A percentile compares a stretch with the other conserved stretches of the same genome.
Evolutionary conservation across 2,113 vertebrate genomes (phyloP).

Genomic region (Grammomys dolichurus): DNA sequence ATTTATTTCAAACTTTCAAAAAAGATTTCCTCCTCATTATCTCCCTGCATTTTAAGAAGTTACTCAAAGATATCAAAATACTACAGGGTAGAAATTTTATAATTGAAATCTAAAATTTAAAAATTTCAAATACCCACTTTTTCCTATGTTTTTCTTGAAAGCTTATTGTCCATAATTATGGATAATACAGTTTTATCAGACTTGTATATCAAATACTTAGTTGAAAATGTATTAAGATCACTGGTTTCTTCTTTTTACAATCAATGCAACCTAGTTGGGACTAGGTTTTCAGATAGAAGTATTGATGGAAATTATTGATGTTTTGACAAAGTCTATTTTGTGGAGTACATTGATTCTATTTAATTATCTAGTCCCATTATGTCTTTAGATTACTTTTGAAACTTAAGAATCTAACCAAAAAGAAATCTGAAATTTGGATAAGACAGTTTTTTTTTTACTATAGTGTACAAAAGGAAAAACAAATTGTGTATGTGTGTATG

Average conservation of each 20-base stretch:
- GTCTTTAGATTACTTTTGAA: slow-evolving; percentile 41
- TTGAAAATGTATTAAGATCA: slow-evolving; percentile 67
- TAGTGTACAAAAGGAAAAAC: background rate
- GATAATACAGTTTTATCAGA: slow-evolving; percentile 69
- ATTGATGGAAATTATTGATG: slow-evolving; percentile 91
- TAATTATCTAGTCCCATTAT: slow-evolving; percentile 55
- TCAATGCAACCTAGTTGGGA: slow-evolving; percentile 91
- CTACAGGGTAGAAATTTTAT: background rate
- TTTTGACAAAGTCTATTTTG: slow-evolving; percentile 82
- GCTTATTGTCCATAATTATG: slow-evolving; percentile 65
- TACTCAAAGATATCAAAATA: background rate
- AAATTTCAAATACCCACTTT: slow-evolving; percentile 36
- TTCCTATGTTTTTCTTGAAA: slow-evolving; percentile 66
- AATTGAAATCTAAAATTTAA: slow-evolving; percentile 59
- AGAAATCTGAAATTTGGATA: slow-evolving; percentile 26
- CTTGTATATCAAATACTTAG: slow-evolving; percentile 45
- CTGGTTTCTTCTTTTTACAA: slow-evolving; percentile 88
- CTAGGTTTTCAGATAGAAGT: slow-evolving; percentile 87
- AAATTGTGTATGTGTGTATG: background rate
- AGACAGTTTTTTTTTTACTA: background rate
- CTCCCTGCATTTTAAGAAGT: background rate
- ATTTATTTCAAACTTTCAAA: slow-evolving; percentile 14
- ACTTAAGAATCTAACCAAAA: slow-evolving; percentile 23
- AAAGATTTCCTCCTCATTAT: background rate
- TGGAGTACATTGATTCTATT: slow-evolving; percentile 65